Conservation (phyloP, 2,113 vertebrate genomes). For the Cyphomyrus discorhynchus region DNA sequence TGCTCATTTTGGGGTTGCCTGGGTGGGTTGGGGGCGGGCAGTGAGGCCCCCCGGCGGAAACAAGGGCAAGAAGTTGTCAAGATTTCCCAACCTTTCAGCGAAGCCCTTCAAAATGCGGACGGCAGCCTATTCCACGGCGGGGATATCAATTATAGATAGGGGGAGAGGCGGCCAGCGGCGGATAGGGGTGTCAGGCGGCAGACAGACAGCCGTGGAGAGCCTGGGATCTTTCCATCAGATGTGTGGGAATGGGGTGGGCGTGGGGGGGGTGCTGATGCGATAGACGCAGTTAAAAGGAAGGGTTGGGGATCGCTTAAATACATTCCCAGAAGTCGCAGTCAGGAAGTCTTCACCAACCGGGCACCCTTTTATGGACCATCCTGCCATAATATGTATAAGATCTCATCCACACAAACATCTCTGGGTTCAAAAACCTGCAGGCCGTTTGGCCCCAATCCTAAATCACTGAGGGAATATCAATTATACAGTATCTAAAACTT, state of each 20-base stretch:
- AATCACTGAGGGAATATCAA: background rate
- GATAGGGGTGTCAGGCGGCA: constrained; percentile 84
- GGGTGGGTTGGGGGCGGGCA: background rate
- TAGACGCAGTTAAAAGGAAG: constrained; percentile 16
- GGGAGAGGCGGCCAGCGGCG: constrained; percentile 82
- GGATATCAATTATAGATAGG: constrained; percentile 99
- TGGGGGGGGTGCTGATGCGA: constrained; percentile 21
- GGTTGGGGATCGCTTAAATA: constrained; percentile 13
- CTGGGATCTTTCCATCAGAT: constrained; percentile 98
- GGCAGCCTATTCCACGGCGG: constrained; percentile 85
- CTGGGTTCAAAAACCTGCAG: background rate
- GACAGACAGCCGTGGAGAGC: constrained; percentile 94
- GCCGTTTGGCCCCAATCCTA: background rate
- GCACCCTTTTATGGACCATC: background rate
- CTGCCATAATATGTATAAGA: background rate
- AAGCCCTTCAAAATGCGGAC: constrained; percentile 88
- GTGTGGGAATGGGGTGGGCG: constrained; percentile 51
- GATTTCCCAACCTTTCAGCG: constrained; percentile 91
- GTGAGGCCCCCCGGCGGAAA: constrained; percentile 45
- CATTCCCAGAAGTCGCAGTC: constrained; percentile 17
- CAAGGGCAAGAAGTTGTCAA: constrained; percentile 90
- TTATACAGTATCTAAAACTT: background rate
- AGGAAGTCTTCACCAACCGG: background rate
- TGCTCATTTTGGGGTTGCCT: background rate
- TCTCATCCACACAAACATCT: background rate